Percentiles rank a stretch among this genome's conserved stretches.
phyloP scores from a whole-genome alignment of 2,113 vertebrate genomes.

The Pleuronectes platessa region DNA sequence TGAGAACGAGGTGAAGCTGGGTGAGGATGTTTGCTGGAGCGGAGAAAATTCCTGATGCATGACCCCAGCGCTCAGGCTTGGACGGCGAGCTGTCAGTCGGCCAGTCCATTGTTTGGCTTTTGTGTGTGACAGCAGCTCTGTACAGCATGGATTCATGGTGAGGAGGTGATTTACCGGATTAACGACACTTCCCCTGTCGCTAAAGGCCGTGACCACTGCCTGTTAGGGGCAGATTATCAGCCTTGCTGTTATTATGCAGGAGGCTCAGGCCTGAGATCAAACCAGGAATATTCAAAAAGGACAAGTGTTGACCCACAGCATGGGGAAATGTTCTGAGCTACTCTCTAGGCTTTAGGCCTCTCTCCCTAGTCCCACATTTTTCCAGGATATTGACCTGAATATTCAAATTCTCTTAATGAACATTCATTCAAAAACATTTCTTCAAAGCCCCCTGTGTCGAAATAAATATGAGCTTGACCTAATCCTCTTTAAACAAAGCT shows the following conservation, averaged over 20 bases:
- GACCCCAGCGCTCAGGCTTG: conserved; percentile 47
- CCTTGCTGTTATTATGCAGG: conserved; percentile 8
- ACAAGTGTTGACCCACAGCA: neutral
- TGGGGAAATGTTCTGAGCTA: neutral
- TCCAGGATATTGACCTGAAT: conserved; percentile 10
- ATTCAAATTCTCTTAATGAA: conserved; percentile 30
- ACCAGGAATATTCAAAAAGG: neutral
- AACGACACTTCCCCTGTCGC: conserved; percentile 42
- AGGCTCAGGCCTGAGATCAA: neutral
- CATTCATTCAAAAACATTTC: conserved; percentile 27
- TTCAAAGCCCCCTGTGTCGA: conserved; percentile 28
- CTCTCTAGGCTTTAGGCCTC: neutral
- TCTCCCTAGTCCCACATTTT: neutral
- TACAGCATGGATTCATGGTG: conserved; percentile 26
- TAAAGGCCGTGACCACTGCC: conserved; percentile 23
- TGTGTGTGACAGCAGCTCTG: conserved; percentile 41
- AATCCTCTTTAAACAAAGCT: conserved; percentile 61
- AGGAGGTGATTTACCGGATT: conserved; percentile 58
- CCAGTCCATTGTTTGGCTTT: conserved; percentile 63
- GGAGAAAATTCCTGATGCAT: conserved; percentile 62
- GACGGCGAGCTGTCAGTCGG: conserved; percentile 58
- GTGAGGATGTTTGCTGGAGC: conserved; percentile 60
- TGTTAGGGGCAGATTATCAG: conserved; percentile 29
- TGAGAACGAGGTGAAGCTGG: conserved; percentile 61
- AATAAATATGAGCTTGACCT: conserved; percentile 42